phyloP scores from a whole-genome alignment of 2,888 invertebrate genomes.

The Coelogynopora nodosa region DNA sequence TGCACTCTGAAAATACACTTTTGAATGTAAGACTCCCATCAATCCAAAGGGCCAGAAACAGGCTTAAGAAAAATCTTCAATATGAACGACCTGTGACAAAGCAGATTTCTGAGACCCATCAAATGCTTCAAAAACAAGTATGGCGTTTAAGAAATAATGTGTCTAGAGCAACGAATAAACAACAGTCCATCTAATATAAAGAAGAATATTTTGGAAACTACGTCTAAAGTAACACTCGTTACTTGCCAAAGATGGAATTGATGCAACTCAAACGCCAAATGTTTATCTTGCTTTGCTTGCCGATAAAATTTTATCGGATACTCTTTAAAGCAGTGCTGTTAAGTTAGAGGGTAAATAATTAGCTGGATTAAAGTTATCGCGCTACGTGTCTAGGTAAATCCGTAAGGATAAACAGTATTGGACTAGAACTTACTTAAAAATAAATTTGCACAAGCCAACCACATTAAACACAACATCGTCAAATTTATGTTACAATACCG shows the following conservation, averaged over 20 bases:
- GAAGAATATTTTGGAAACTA: not conserved
- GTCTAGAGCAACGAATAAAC: not conserved
- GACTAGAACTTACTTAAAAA: not conserved
- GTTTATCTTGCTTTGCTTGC: not conserved
- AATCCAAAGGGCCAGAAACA: too few relatives aligned
- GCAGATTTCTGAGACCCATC: not conserved
- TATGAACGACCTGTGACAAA: not conserved
- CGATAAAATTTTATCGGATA: not conserved
- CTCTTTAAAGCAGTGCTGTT: not conserved
- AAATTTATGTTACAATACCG: not conserved
- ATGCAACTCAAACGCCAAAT: not conserved
- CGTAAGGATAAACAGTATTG: not conserved
- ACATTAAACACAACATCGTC: not conserved
- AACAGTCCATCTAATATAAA: not conserved
- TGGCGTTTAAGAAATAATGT: not conserved
- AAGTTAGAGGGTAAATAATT: not conserved
- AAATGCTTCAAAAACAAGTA: not conserved
- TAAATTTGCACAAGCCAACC: not conserved
- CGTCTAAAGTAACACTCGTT: not conserved
- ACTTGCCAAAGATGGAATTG: too few relatives aligned
- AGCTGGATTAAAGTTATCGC: not conserved
- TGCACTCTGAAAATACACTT: not conserved
- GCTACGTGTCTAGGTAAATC: not conserved
- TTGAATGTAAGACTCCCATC: not conserved
- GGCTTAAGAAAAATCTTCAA: too few relatives aligned